A percentile compares a stretch with the other conserved stretches of the same genome.
Evolutionary conservation across 2,113 vertebrate genomes (phyloP).

Genomic region (Mirounga angustirostris): DNA sequence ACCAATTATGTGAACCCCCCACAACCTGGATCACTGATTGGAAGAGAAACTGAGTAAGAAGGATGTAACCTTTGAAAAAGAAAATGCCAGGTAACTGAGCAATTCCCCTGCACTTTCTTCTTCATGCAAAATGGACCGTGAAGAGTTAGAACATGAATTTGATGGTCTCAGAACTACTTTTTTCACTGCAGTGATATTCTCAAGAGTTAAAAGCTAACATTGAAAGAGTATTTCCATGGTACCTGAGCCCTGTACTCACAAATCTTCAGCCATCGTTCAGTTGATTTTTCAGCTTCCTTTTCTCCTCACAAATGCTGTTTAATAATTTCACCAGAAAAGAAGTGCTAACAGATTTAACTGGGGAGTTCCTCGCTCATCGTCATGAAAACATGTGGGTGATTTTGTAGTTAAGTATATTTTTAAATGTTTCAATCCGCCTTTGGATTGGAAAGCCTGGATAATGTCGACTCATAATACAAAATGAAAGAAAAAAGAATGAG

Average conservation of each 20-base stretch:
- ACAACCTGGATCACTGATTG: background rate
- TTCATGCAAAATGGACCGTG: background rate
- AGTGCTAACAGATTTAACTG: slow-evolving; percentile 11
- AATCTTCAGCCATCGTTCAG: slow-evolving; percentile 63
- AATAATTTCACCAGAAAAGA: slow-evolving; percentile 51
- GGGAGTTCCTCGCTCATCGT: background rate
- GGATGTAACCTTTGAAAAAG: slow-evolving; percentile 72
- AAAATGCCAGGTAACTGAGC: slow-evolving; percentile 66
- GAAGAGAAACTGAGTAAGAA: slow-evolving; percentile 71
- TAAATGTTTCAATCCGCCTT: slow-evolving; percentile 31
- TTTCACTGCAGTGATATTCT: slow-evolving; percentile 71
- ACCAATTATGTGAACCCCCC: background rate
- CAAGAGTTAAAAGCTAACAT: slow-evolving; percentile 74
- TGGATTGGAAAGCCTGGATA: slow-evolving; percentile 34
- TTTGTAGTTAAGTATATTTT: slow-evolving; percentile 56
- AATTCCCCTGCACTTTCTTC: background rate
- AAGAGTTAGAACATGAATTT: slow-evolving; percentile 6
- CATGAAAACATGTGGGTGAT: background rate
- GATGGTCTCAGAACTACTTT: background rate
- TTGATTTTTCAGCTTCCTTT: background rate
- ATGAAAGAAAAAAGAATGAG: slow-evolving; percentile 11
- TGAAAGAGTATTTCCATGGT: slow-evolving; percentile 66
- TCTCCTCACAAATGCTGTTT: background rate
- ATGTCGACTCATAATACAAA: slow-evolving; percentile 40
- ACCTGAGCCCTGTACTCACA: background rate